Evolutionary conservation across 2,888 invertebrate species (phyloP), one percentile per base, ranked within the genome.

Genomic region (Tipula helvola): DNA sequence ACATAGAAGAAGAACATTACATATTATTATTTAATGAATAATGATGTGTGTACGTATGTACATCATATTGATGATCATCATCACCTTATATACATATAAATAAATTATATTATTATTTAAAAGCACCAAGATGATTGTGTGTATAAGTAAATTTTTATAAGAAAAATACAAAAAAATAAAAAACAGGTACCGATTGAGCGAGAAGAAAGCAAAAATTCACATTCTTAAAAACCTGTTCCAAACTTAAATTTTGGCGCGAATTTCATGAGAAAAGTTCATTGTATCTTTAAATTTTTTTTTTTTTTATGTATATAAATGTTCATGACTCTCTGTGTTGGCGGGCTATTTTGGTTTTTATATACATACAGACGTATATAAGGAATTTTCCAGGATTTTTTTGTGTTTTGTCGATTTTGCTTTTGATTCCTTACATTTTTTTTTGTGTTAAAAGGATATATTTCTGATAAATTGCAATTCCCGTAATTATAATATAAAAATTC

Each of bases 141-240:
- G 16, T 57, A 57, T 57, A 57, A 71, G 71, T 71, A 71, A 71
- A 71, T 71, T 71, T 71, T 28, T 71, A 71, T 71, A 71, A 71
- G 28, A 57, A 28, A 52, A 52, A n/a, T n/a, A 5, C 3, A 52
- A 52, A 5, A 52, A 52, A 52, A 71, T 28, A 71, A 71, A 71
- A 71, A 71, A 71, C 71, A 71, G 71, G 71, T 71, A 71, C 71
- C 71, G 71, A 71, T 71, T 71, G 71, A 71, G 71, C 71, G 71
- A 71, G 71, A 71, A 71, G 71, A 71, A 71, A 71, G 71, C 71
- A 71, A 71, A 71, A 71, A 71, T 71, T 71, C 71, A 71, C 71
- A 71, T 71, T 71, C 71, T 71, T 71, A 71, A 71, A 71, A 71
- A 71, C 71, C 71, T 28, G 71, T 71, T 71, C 71, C 71, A 71